Conservation (phyloP, 2,888 invertebrate species). For the Griposia aprilina region DNA sequence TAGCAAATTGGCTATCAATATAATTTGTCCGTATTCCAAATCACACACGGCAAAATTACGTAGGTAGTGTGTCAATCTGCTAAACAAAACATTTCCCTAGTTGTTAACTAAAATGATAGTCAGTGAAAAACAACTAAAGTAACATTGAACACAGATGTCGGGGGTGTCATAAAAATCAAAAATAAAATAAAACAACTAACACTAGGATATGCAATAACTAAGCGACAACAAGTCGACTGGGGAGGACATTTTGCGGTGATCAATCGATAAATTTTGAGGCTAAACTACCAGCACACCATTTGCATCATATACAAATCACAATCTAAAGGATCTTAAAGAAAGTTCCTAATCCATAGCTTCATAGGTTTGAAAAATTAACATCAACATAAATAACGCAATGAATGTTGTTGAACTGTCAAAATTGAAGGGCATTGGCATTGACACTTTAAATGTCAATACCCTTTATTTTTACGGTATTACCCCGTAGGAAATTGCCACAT, state of each 20-base stretch:
- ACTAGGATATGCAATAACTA: conserved; percentile 58
- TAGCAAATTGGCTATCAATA: conserved; percentile 1
- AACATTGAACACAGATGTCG: conserved; percentile 37
- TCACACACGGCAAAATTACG: conserved; percentile 15
- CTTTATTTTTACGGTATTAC: neutral
- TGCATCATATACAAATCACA: too few species aligned
- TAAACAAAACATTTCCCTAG: neutral
- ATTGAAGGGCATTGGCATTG: neutral
- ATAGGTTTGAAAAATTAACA: neutral
- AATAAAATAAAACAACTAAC: conserved; percentile 47
- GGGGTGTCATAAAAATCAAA: conserved; percentile 38
- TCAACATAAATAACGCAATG: neutral
- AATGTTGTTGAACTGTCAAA: neutral
- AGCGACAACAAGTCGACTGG: conserved; percentile 57
- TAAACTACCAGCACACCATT: neutral
- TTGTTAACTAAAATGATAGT: neutral
- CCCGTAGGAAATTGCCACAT: neutral
- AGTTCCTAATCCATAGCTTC: neutral
- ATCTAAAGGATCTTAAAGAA: too few species aligned
- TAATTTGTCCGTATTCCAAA: conserved; percentile 15
- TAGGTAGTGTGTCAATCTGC: neutral
- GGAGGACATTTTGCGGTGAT: conserved; percentile 23
- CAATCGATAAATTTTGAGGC: neutral
- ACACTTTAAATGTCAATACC: neutral
- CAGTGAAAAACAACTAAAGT: conserved; percentile 4